phyloP scores from a whole-genome alignment of 23 tunicate genomes.

The Halocynthia aurantium region DNA sequence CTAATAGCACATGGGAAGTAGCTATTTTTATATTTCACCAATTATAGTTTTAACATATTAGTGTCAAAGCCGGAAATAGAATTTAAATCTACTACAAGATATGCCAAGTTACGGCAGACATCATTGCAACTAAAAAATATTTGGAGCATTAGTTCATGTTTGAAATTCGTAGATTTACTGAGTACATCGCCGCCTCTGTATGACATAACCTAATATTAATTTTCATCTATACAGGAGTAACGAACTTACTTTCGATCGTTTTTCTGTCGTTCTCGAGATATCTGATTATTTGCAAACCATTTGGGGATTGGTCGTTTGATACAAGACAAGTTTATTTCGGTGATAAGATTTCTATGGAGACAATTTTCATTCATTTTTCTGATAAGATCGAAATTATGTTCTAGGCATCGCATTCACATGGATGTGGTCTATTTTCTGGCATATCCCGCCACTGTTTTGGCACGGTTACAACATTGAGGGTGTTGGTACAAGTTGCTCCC shows the following conservation, averaged over 20 bases:
- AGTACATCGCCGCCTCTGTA: too few relatives aligned
- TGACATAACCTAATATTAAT: too few relatives aligned
- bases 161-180: too few relatives aligned
- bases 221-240: constrained; percentile 2
- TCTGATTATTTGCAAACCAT: constrained; percentile 52
- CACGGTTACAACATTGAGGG: constrained; percentile 67
- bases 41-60: too few relatives aligned
- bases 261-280: constrained; percentile 41
- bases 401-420: constrained; percentile 39
- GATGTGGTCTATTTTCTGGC: constrained; percentile 53
- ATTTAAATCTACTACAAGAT: too few relatives aligned
- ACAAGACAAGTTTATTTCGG: constrained; percentile 18
- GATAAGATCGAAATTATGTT: not conserved
- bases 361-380: not conserved
- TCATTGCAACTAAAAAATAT: too few relatives aligned
- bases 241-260: constrained; percentile 25
- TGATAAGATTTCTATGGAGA: not conserved
- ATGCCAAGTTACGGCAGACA: too few relatives aligned
- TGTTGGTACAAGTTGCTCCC: constrained; percentile 72
- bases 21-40: too few relatives aligned
- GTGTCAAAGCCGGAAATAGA: too few relatives aligned
- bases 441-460: constrained; percentile 53
- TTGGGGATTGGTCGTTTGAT: constrained; percentile 24
- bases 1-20: too few relatives aligned
- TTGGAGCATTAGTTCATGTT: too few relatives aligned